phyloP scores from a whole-genome alignment of 2,888 invertebrate genomes.

The Netelia melanura region DNA sequence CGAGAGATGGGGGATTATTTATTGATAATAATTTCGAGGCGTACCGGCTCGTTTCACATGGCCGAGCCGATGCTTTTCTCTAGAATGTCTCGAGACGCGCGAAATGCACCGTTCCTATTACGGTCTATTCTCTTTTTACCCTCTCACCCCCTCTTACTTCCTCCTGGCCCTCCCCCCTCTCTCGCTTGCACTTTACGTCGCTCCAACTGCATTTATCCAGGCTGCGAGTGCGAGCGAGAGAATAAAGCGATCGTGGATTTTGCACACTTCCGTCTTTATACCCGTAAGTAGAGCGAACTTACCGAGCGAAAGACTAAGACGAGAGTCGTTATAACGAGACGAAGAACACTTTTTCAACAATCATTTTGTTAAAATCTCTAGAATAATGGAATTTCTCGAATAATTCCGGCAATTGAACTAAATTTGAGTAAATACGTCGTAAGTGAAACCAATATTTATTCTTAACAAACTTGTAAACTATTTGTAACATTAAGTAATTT shows the following conservation, averaged over 20 bases:
- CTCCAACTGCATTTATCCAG: constrained; percentile 54
- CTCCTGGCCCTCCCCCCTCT: not conserved
- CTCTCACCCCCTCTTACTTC: constrained; percentile 32
- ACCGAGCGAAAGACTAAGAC: constrained; percentile 36
- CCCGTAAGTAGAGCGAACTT: constrained; percentile 68
- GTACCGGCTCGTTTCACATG: constrained; percentile 76
- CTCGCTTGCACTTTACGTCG: not conserved
- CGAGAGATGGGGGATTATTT: constrained; percentile 69
- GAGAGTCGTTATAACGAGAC: constrained; percentile 18
- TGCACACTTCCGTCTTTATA: constrained; percentile 56
- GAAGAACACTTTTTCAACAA: constrained; percentile 13
- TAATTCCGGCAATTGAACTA: too few relatives aligned
- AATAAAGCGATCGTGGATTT: constrained; percentile 50
- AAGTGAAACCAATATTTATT: too few relatives aligned
- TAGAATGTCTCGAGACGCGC: constrained; percentile 70
- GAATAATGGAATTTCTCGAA: not conserved
- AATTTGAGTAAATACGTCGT: too few relatives aligned
- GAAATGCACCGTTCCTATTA: constrained; percentile 60
- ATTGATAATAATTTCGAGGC: constrained; percentile 72
- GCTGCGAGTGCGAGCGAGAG: constrained; percentile 22
- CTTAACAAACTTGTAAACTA: not conserved
- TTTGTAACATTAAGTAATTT: not conserved
- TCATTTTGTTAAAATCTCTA: not conserved
- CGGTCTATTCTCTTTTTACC: constrained; percentile 27
- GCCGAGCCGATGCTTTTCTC: constrained; percentile 76